Evolutionary conservation across 2,797 vertebrate species (phyloP).

Genomic region (Pyrocephalus nanus): DNA sequence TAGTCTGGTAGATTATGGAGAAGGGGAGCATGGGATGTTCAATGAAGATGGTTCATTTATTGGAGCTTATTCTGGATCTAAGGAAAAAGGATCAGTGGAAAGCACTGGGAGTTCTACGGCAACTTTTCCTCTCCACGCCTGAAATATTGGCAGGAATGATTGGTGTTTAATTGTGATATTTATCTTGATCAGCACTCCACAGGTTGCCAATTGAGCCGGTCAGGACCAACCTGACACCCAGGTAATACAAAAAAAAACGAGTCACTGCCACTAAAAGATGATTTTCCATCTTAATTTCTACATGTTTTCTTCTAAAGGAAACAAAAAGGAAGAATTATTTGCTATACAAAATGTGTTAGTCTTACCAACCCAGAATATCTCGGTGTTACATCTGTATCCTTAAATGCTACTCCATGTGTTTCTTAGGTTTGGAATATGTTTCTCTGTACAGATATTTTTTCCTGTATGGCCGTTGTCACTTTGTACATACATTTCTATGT

Average conservation of each 20-base stretch:
- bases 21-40: constrained; percentile 92
- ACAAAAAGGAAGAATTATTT: neutral
- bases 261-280: constrained; percentile 65
- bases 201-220: neutral
- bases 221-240: constrained; percentile 5
- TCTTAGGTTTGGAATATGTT: constrained; percentile 35
- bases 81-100: constrained; percentile 86
- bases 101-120: constrained; percentile 78
- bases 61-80: constrained; percentile 90
- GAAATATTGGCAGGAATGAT: neutral
- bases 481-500: neutral
- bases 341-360: neutral
- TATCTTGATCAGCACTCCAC: constrained; percentile 39
- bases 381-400: neutral
- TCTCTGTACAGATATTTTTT: constrained; percentile 5
- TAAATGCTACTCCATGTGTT: neutral
- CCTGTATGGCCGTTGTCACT: neutral
- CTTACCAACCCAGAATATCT: constrained; percentile 25
- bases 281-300: neutral
- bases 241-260: constrained; percentile 17
- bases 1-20: constrained; percentile 93
- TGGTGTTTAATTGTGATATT: constrained; percentile 31
- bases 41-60: constrained; percentile 98
- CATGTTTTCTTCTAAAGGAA: constrained; percentile 41
- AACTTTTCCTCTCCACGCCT: constrained; percentile 78